Percentiles rank a stretch among this genome's conserved stretches.
Conservation (phyloP, 2,113 vertebrate species). For the Alectura lathami region DNA sequence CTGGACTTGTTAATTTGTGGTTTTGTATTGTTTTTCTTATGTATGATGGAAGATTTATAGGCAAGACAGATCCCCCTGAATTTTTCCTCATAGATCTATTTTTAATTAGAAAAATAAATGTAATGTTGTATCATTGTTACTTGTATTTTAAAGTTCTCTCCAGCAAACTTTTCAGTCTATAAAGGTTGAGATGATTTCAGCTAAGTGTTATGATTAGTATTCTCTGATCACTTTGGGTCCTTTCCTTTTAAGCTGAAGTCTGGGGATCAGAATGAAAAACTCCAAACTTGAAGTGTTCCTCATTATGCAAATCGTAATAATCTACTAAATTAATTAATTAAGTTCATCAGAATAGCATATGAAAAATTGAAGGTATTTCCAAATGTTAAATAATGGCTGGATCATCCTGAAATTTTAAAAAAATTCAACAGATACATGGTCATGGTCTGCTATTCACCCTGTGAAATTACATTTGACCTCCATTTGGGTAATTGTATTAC, state of each 20-base stretch:
- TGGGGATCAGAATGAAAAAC: background rate
- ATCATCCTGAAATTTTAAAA: slow-evolving; percentile 47
- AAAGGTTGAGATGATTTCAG: background rate
- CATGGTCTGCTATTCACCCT: slow-evolving; percentile 58
- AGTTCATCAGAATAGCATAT: slow-evolving; percentile 6
- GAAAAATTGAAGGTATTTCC: slow-evolving; percentile 52
- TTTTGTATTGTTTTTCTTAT: background rate
- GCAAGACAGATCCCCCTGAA: background rate
- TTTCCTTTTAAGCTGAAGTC: background rate
- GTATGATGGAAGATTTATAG: background rate
- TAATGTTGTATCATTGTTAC: accelerated
- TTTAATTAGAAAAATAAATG: background rate
- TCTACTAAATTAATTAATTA: slow-evolving; percentile 50
- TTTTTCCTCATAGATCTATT: background rate
- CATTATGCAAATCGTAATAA: slow-evolving; percentile 23
- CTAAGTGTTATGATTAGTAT: background rate
- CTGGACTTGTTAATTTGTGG: background rate
- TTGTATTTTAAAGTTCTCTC: background rate
- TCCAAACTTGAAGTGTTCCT: background rate
- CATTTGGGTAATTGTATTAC: slow-evolving; percentile 45
- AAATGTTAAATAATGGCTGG: slow-evolving; percentile 41
- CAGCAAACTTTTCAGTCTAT: background rate
- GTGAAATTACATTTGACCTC: slow-evolving; percentile 68
- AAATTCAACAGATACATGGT: slow-evolving; percentile 38
- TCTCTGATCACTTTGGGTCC: background rate